A percentile compares a stretch with the other conserved stretches of the same genome.
Conservation (phyloP, 2,113 vertebrate species). For the Ahaetulla prasina region DNA sequence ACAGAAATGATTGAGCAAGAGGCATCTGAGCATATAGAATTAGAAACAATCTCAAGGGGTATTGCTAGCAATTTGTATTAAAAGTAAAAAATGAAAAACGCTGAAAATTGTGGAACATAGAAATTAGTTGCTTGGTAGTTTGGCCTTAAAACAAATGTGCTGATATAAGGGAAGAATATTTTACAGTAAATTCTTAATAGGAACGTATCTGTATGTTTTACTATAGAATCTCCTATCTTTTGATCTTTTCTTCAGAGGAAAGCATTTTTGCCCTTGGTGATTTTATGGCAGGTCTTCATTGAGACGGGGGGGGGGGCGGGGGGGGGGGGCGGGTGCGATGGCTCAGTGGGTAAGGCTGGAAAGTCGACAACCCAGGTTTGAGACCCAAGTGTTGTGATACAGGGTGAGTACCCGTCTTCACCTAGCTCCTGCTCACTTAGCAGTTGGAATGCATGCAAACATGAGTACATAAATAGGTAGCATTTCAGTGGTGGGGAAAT, state of each 20-base stretch:
- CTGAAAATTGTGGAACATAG: neutral
- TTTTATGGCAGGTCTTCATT: neutral
- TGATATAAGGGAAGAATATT: neutral
- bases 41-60: neutral
- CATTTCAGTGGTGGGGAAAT: neutral
- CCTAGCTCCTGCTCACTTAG: neutral
- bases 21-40: neutral
- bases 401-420: too few species aligned
- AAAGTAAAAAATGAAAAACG: neutral
- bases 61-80: neutral
- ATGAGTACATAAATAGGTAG: neutral
- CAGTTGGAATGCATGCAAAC: neutral
- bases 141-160: neutral
- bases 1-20: neutral
- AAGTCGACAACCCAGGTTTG: too few species aligned
- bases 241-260: neutral
- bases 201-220: neutral
- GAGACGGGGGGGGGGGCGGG: neutral
- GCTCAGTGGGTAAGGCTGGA: neutral
- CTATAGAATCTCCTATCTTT: neutral
- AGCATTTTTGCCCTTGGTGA: neutral
- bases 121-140: neutral
- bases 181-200: neutral
- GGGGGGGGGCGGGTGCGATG: neutral
- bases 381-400: too few species aligned